Percentiles rank a stretch among this genome's conserved stretches.
Conservation (phyloP, 2,113 vertebrate genomes). For the Corythornis cristatus region DNA sequence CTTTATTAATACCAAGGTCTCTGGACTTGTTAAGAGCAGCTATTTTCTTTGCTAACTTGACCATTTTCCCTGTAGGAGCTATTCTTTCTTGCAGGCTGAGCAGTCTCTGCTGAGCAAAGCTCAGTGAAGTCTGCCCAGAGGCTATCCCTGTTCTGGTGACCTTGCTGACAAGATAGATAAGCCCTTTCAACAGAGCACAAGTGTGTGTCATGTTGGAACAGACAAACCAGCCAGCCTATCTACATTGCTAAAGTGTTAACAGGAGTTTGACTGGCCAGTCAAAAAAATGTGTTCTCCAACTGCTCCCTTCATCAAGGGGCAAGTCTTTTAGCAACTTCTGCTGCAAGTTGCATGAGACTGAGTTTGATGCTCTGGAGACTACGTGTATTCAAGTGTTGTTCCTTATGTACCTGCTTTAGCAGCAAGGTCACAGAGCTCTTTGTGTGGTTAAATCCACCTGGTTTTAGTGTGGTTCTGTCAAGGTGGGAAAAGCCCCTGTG, state of each 20-base stretch:
- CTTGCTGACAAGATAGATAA: constrained; percentile 33
- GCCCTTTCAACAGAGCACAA: constrained; percentile 54
- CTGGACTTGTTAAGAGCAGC: neutral
- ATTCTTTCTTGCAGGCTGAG: neutral
- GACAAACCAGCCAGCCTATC: neutral
- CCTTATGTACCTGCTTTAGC: neutral
- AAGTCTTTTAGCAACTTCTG: neutral
- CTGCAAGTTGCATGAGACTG: neutral
- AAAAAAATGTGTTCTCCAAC: neutral
- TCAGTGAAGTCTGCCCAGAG: neutral
- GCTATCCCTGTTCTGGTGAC: neutral
- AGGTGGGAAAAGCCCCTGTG: neutral
- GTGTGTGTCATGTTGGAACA: neutral
- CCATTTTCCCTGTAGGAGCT: neutral
- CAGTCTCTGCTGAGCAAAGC: neutral
- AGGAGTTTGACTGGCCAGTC: constrained; percentile 26
- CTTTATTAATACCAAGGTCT: neutral
- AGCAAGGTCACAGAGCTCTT: neutral
- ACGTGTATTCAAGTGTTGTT: neutral
- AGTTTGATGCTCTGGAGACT: neutral
- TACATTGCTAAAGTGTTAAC: constrained; percentile 43
- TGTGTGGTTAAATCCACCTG: neutral
- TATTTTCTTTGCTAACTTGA: neutral
- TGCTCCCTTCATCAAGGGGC: neutral
- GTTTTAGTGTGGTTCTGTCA: neutral